Conservation (phyloP, 1,140 invertebrate genomes). For the Probaryconus sp. region DNA sequence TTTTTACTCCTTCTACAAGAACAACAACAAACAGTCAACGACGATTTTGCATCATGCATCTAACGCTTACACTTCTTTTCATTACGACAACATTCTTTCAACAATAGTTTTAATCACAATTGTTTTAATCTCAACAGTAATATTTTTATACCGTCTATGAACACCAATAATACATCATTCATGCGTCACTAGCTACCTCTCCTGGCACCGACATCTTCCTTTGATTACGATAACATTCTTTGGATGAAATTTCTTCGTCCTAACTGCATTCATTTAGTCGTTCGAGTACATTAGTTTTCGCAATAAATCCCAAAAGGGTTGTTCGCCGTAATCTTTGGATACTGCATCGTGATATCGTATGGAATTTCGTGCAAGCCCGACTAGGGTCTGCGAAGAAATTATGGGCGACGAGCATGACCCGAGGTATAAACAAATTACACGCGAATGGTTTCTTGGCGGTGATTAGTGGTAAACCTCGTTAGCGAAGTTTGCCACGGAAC, state of each 20-base stretch:
- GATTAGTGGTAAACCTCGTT: constrained; percentile 75
- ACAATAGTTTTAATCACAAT: too few species aligned
- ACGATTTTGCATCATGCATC: too few species aligned
- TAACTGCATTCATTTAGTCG: constrained; percentile 23
- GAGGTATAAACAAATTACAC: constrained; percentile 75
- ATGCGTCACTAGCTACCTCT: too few species aligned
- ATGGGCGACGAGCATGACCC: constrained; percentile 66
- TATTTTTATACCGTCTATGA: too few species aligned
- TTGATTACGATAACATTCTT: too few species aligned
- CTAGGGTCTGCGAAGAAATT: constrained; percentile 61
- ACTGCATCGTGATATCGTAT: constrained; percentile 12
- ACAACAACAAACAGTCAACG: too few species aligned
- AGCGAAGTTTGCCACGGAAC: constrained; percentile 64
- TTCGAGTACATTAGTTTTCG: constrained; percentile 25
- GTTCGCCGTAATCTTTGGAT: constrained; percentile 26
- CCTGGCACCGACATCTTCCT: too few species aligned
- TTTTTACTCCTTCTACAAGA: too few species aligned
- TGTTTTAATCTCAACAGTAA: background rate
- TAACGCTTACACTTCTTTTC: too few species aligned
- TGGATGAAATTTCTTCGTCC: too few species aligned
- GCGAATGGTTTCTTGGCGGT: constrained; percentile 73
- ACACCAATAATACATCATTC: too few species aligned
- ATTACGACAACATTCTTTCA: too few species aligned
- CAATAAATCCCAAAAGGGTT: constrained; percentile 36
- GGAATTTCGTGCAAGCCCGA: constrained; percentile 32